Base-by-base conservation (phyloP, 1,140 invertebrate species). In the Scaptomyza pallida region DNA sequence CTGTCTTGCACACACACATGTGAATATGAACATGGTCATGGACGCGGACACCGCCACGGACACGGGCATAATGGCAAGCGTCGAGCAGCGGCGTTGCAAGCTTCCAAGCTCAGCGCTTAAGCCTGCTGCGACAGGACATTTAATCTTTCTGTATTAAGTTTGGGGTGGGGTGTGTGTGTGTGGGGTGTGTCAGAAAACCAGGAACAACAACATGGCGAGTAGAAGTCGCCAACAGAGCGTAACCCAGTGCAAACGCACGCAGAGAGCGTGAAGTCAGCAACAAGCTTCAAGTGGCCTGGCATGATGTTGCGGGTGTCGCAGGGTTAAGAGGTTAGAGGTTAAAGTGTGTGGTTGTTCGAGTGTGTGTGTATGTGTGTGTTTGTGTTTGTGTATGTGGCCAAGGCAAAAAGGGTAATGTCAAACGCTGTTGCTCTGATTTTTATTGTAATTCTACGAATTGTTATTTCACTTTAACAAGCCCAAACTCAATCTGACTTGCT, bases 121-220 rank as follows among this genome's bases (percentile, higher is more conserved):
- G 82, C 75, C 78, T 74, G 71, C 75, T 88, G 78, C 78, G 82
- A 89, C 82, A 88, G 82, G 82, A 88, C 83, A 88, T 88, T 88
- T 88, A 88, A 88, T 89, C 82, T 89, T 63, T 67, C 72, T 82
- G 82, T 89, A 88, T 82, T 89, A 82, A 68, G 59, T 59, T 59
- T 37, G 70, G 69, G 64, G 48, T 54, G n/a, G 13, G 30, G 52
- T 5, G n/a, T n/a, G 33, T 3, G 10, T 10, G 10, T 5, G 23
- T 26, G 5, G 5, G 5, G 23, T 26, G n/a, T 16, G 19, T 33
- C 16, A 23, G 19, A 17, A n/a, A 63, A 72, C 70, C 52, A 47
- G 17, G 55, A 50, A 40, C 50, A 40, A 40, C 50, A 40, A 54
- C 15, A 37, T 30, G 26, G 26, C 1, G n/a, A 30, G n/a, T n/a